Percentiles rank a stretch among this genome's conserved stretches.
These are phyloP conservation scores for Amaurobius ferox DNA, from an alignment of 2,888 invertebrate species.

Conservation along the genomic window DNA sequence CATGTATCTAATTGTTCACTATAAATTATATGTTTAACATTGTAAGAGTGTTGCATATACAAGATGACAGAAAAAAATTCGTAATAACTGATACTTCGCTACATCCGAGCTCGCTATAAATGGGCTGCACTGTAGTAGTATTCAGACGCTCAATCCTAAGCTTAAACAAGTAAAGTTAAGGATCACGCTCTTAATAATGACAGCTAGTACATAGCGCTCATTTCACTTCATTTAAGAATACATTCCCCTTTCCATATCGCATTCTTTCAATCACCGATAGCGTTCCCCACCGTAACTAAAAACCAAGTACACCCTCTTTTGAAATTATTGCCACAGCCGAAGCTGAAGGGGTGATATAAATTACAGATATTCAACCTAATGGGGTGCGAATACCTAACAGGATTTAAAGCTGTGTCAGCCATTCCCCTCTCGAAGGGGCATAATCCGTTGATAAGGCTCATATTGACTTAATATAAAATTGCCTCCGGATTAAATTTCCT, in stretches of 20 bases:
- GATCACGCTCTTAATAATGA: no score
- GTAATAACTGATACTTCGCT: no score
- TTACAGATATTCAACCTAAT: not conserved
- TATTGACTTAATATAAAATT: conserved; percentile 5
- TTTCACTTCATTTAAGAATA: not conserved
- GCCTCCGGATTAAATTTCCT: no score
- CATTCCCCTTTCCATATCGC: not conserved
- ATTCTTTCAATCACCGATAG: not conserved
- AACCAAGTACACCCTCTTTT: not conserved
- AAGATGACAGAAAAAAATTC: no score
- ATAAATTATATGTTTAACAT: no score
- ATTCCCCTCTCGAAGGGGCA: not conserved
- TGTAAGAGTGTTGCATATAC: no score
- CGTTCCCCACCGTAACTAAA: not conserved
- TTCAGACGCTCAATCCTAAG: no score
- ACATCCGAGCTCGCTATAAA: no score
- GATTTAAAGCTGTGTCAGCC: not conserved
- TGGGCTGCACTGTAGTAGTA: no score
- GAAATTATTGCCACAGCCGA: not conserved
- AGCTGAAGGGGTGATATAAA: not conserved
- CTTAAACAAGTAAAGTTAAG: no score
- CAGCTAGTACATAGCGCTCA: no score
- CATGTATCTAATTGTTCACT: no score
- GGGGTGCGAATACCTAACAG: conserved; percentile 5
- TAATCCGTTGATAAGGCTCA: not conserved